Evolutionary conservation across 2,888 invertebrate species (phyloP), one percentile per base, ranked within the genome.

Genomic region (Plagiodera versicolora): DNA sequence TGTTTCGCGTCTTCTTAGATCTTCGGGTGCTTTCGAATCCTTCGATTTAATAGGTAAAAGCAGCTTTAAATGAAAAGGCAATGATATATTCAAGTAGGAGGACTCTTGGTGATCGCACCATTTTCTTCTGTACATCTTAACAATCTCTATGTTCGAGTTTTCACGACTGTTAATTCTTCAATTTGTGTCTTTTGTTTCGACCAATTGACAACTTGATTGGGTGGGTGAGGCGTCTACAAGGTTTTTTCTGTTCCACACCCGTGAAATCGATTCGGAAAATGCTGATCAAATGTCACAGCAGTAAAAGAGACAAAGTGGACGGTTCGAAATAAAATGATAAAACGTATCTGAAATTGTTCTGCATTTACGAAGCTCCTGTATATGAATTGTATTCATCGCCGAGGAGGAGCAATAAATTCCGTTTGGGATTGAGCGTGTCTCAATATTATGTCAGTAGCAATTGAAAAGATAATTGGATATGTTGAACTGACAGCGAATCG

Each of bases 181-280:
- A 61, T 60, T 63, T 58, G 63, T 32, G 47, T 52, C 59, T 63
- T 58, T 64, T 66, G 64, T 67, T 67, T 67, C 49, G 44, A 57
- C 61, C 48, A 56, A 60, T 64, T 62, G 62, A 55, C 60, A 60
- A 50, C 17, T 48, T 63, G 61, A 64, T 66, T 61, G 58, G 19
- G 16, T 45, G 30, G 45, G 32, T 18, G 56, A 58, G 54, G 46
- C 57, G 53, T 61, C 47, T 48, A 44, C 52, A 14, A 46, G 9
- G 39, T 11, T 30, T 46, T 16, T 46, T 51, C 9, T 28, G 50
- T 30, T n/a, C 32, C 28, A 14, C 50, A 30, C 28, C 18, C 11
- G 9, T 24, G n/a, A 39, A 4, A 39, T 39, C 39, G 39, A 39
- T 39, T 39, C 14, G 11, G 39, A 11, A 39, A 39, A 14, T 14